Base-by-base conservation (phyloP, 53 echinoderm and acorn worm genomes). In the Antedon mediterranea region DNA sequence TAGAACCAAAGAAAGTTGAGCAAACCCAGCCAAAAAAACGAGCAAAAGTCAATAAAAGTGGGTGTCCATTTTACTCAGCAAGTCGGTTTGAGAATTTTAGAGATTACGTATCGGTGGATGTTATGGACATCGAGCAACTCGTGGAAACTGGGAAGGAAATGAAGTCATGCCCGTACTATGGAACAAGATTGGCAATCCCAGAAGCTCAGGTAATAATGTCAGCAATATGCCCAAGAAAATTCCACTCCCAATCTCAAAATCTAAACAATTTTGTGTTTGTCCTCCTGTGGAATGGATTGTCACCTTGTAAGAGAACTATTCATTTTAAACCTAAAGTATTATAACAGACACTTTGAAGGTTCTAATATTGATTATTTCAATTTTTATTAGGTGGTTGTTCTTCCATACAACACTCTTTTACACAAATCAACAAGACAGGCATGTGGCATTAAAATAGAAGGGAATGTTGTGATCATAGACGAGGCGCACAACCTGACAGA, bases 401-500 rank as follows among this genome's bases (percentile, higher is more conserved):
- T 98, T 4, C 92, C 98, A 0, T 98, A 98, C 75, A 98, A 98
- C 79, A 92, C 89, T 30, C 79, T 98, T 15, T 86, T 98, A 0
- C 98, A 98, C 77, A 85, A 86, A 32, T 92, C 92, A 0, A 98
- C 98, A 20, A 84, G 98, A 32, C 79, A 88, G 71, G 98, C 98
- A 9, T 98, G 98, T 77, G 90, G 92, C 11, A 98, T 98, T 43
- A 84, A 85, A 28, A 79, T 98, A 30, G 90, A 92, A 77, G 98
- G 92, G 5, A 98, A 98, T 37, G 71, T 98, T 8, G 85, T 98
- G 30, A 85, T 98, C 71, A 80, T 98, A 29, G 98, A 98, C 72
- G 98, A 98, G 79, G 98, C 98, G 3, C 98, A 98, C 43, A 98
- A 98, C 42, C 84, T 98, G 5, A 81, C 92, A 33, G 98, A 98